Percentiles rank a stretch among this genome's conserved stretches.
phyloP scores from a whole-genome alignment of 2,113 vertebrate genomes.

The Urocolius indicus region DNA sequence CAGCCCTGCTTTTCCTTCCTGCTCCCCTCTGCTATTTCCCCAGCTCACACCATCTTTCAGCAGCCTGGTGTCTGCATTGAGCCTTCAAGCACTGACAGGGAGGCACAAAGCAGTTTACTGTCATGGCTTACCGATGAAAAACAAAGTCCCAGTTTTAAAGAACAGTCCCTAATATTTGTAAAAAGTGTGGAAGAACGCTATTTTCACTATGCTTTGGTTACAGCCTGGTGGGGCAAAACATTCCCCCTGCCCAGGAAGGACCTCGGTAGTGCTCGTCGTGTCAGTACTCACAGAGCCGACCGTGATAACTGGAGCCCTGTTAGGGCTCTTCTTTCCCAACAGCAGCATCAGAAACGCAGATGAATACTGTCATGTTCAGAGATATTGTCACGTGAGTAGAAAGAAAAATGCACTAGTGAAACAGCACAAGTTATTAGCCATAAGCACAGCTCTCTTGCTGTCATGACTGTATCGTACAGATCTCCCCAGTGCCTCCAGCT shows the following conservation, averaged over 20 bases:
- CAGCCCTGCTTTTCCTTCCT: background rate
- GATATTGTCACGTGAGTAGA: conserved; percentile 24
- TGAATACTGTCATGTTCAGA: background rate
- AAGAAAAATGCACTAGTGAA: conserved; percentile 10
- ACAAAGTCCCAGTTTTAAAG: background rate
- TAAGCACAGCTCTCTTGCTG: background rate
- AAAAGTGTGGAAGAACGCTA: background rate
- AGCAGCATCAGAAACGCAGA: background rate
- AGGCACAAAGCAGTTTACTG: background rate
- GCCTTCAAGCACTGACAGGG: background rate
- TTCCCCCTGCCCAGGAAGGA: background rate
- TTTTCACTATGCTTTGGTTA: background rate
- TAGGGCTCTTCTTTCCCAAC: background rate
- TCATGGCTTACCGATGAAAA: background rate
- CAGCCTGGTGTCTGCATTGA: no score
- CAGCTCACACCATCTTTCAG: background rate
- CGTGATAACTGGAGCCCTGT: background rate
- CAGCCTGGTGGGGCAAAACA: background rate
- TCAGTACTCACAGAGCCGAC: background rate
- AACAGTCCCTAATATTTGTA: background rate
- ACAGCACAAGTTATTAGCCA: background rate
- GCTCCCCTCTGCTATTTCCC: background rate
- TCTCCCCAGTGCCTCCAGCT: background rate
- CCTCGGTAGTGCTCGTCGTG: background rate
- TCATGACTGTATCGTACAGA: background rate